Conservation (phyloP, 2,113 vertebrate species). For the Nesoenas mayeri region DNA sequence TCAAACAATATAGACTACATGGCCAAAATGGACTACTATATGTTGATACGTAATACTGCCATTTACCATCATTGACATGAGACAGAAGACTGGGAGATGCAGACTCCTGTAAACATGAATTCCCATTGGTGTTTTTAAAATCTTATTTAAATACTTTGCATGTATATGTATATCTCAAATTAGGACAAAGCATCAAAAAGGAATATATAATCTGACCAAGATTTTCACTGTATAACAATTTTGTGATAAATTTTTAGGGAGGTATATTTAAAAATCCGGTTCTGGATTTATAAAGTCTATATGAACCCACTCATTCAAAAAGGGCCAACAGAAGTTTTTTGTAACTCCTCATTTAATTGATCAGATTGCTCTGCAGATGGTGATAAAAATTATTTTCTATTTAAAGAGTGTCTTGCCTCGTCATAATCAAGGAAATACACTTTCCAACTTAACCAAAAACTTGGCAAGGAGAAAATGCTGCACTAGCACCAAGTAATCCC, state of each 20-base stretch:
- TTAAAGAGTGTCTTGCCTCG: slow-evolving; percentile 41
- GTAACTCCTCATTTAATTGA: slow-evolving; percentile 26
- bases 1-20: not conserved
- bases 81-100: not conserved
- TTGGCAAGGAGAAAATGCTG: slow-evolving; percentile 31
- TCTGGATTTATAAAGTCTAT: slow-evolving; percentile 10
- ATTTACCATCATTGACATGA: not conserved
- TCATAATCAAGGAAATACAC: slow-evolving; percentile 45
- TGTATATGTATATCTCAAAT: not conserved
- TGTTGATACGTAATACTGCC: not conserved
- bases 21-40: not conserved
- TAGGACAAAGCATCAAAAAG: not conserved
- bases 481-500: slow-evolving; percentile 24
- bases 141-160: not conserved
- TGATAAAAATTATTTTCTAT: slow-evolving; percentile 34
- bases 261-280: not conserved
- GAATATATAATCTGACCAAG: not conserved
- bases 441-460: slow-evolving; percentile 34
- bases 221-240: not conserved
- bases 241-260: not conserved
- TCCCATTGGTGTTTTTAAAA: not conserved
- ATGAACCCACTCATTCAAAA: not conserved
- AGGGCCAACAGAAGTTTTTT: not conserved
- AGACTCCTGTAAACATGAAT: not conserved
- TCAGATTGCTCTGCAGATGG: slow-evolving; percentile 55